Evolutionary conservation across 2,797 vertebrate species (phyloP).

Genomic region (Cercopithecus neglectus): DNA sequence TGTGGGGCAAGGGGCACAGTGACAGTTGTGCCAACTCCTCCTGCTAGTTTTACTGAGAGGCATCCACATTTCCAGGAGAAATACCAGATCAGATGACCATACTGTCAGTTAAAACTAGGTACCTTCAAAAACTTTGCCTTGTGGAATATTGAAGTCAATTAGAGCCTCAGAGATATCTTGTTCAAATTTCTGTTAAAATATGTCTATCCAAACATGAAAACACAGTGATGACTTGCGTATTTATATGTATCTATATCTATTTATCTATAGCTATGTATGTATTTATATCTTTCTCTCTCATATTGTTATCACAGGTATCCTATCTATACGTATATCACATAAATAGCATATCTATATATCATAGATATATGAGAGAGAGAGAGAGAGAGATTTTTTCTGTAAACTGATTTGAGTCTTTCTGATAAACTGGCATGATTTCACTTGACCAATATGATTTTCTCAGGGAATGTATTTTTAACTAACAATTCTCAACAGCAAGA

Average conservation of each 20-base stretch:
- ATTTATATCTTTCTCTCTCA: not conserved
- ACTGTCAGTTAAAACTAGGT: too few species aligned
- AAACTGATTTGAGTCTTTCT: not conserved
- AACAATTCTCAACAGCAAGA: not conserved
- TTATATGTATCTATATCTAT: not conserved
- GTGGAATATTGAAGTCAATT: not conserved
- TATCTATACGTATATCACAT: too few species aligned
- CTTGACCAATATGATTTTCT: not conserved
- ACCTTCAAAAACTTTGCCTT: not conserved
- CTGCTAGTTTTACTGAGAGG: not conserved
- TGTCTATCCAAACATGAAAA: not conserved
- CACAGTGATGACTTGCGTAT: not conserved
- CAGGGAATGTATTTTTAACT: not conserved
- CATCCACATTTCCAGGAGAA: not conserved
- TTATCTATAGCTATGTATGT: not conserved
- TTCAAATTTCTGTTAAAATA: not conserved
- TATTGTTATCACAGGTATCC: not conserved
- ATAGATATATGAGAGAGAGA: not conserved
- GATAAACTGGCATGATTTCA: not conserved
- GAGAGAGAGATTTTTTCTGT: not conserved
- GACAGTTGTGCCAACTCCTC: fast-evolving
- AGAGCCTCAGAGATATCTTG: not conserved
- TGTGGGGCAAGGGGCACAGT: not conserved
- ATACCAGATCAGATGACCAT: not conserved
- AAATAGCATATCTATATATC: too few species aligned